A percentile compares a stretch with the other conserved stretches of the same genome.
Evolutionary conservation across 2,888 invertebrate species (phyloP).

Genomic region (Lepidochitona cinerea): DNA sequence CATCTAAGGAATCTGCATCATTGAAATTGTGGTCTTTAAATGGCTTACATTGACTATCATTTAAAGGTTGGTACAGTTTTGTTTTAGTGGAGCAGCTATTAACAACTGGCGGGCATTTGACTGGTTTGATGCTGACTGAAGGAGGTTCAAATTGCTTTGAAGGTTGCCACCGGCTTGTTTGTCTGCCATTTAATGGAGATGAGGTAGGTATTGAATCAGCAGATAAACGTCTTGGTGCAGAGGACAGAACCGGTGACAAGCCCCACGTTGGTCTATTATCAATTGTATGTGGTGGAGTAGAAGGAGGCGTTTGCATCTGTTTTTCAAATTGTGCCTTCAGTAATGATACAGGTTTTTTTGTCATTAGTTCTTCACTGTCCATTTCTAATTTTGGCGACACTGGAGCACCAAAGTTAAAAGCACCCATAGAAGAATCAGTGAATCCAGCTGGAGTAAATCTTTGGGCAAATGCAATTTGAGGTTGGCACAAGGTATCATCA

Average conservation of each 20-base stretch:
- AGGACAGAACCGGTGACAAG: neutral
- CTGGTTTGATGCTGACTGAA: neutral
- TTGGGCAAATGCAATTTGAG: neutral
- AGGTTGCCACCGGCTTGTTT: neutral
- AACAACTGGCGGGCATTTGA: neutral
- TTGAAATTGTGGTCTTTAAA: conserved; percentile 20
- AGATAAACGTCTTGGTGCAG: neutral
- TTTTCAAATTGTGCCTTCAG: conserved; percentile 1
- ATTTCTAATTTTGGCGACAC: neutral
- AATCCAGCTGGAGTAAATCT: neutral
- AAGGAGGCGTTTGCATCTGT: neutral
- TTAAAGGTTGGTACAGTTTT: neutral
- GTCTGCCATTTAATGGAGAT: too few species aligned
- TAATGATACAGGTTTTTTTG: neutral
- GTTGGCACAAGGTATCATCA: neutral
- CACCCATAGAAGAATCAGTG: neutral
- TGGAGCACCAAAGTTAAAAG: neutral
- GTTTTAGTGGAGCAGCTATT: neutral
- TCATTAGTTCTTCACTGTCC: neutral
- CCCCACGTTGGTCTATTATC: neutral
- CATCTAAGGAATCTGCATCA: conserved; percentile 59
- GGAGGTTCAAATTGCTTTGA: neutral
- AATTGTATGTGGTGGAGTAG: neutral
- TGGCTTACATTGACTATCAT: neutral
- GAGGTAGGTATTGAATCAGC: neutral